Percentiles rank a stretch among this genome's conserved stretches.
Evolutionary conservation across 2,797 vertebrate species (phyloP).

Genomic region (Myoxocephalus aenaeus): DNA sequence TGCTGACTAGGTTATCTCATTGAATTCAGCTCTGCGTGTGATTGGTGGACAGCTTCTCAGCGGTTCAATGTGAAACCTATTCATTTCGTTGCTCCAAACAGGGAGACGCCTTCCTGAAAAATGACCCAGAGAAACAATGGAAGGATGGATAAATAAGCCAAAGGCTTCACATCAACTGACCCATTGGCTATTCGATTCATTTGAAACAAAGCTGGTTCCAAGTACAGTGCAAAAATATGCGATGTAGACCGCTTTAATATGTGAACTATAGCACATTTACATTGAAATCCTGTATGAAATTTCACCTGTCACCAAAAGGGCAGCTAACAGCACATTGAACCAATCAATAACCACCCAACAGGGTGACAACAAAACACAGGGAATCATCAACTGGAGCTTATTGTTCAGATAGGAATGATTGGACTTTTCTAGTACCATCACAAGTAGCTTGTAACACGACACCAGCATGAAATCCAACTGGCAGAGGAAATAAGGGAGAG

Average conservation of each 20-base stretch:
- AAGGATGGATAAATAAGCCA: constrained; percentile 15
- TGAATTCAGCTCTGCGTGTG: constrained; percentile 21
- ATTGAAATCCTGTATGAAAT: neutral
- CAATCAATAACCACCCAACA: constrained; percentile 21
- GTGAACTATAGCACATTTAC: constrained; percentile 1
- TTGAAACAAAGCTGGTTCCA: constrained; percentile 11
- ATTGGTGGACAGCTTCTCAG: constrained; percentile 36
- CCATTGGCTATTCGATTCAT: constrained; percentile 20
- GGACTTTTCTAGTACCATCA: constrained; percentile 60
- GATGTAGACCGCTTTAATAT: constrained; percentile 18
- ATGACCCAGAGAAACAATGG: constrained; percentile 40
- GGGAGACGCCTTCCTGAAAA: constrained; percentile 24
- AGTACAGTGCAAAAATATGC: constrained; percentile 8
- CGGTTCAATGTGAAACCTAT: constrained; percentile 29
- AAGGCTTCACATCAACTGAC: constrained; percentile 30
- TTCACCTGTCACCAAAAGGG: constrained; percentile 3
- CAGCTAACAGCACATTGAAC: neutral
- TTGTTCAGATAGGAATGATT: constrained; percentile 60
- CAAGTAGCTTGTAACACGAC: constrained; percentile 75
- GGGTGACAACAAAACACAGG: constrained; percentile 18
- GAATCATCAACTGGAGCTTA: constrained; percentile 40
- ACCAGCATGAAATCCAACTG: constrained; percentile 73
- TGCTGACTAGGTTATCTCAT: constrained; percentile 42
- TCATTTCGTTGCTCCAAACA: constrained; percentile 25
- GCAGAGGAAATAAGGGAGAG: constrained; percentile 74